A percentile compares a stretch with the other conserved stretches of the same genome.
phyloP scores from a whole-genome alignment of 2,113 vertebrate genomes.

The Odontesthes bonariensis region DNA sequence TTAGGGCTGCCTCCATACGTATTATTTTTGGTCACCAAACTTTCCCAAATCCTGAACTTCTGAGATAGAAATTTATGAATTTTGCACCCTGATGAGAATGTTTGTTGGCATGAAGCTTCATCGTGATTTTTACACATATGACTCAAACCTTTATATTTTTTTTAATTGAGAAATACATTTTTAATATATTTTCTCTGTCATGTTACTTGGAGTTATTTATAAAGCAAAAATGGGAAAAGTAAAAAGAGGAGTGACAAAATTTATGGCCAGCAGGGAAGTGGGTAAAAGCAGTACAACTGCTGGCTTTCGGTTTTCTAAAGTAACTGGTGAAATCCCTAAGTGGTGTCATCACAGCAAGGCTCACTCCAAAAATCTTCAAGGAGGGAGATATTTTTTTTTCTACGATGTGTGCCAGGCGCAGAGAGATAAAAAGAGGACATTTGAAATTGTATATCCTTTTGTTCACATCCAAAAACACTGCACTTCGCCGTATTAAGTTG shows the following conservation, averaged over 20 bases:
- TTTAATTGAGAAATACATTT: too few relatives aligned
- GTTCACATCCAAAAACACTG: neutral
- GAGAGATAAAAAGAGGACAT: neutral
- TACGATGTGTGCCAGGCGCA: conserved; percentile 6
- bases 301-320: conserved; percentile 54
- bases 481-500: conserved; percentile 31
- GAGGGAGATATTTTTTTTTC: conserved; percentile 35
- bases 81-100: too few relatives aligned
- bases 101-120: too few relatives aligned
- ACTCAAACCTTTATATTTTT: too few relatives aligned
- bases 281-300: conserved; percentile 10
- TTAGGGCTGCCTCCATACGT: conserved; percentile 58
- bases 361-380: conserved; percentile 18
- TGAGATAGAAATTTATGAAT: neutral
- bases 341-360: conserved; percentile 30
- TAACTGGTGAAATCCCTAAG: conserved; percentile 7
- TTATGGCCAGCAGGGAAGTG: neutral
- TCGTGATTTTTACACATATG: too few relatives aligned
- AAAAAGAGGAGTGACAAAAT: too few relatives aligned
- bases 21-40: conserved; percentile 68
- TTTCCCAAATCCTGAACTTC: conserved; percentile 16
- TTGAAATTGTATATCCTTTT: conserved; percentile 16
- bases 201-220: too few relatives aligned
- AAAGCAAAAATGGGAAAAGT: too few relatives aligned
- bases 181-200: too few relatives aligned